Evolutionary conservation across 2,113 vertebrate genomes (phyloP).

Genomic region (Spea multiplicata): DNA sequence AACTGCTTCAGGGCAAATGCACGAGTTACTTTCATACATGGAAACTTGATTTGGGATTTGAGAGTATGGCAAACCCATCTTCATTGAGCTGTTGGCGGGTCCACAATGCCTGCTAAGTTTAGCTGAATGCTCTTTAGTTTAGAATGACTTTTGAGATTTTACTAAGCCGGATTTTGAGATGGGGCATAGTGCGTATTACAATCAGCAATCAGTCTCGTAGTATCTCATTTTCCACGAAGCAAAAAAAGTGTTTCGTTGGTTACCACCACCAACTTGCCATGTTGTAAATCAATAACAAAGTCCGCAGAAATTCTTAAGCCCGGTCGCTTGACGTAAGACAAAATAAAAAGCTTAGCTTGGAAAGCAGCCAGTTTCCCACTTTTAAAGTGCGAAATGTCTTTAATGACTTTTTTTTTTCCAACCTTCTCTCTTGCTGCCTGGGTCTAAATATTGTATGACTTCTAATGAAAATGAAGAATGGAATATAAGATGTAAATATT

Average conservation of each 20-base stretch:
- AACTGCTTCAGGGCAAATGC: no score
- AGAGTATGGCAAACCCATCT: no score
- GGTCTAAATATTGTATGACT: neutral
- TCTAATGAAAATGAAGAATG: neutral
- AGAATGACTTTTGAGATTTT: no score
- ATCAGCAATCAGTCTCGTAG: neutral
- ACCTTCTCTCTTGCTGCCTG: neutral
- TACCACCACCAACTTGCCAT: conserved; percentile 12
- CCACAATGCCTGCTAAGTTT: no score
- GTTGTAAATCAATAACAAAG: conserved; percentile 17
- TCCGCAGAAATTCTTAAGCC: neutral
- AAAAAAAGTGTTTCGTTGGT: conserved; percentile 16
- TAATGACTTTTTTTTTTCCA: conserved; percentile 30
- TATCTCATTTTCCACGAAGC: no score
- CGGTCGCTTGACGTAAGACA: conserved; percentile 8
- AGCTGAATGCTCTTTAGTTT: no score
- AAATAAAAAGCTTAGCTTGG: conserved; percentile 6
- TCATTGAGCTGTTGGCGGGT: no score
- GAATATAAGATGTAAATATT: conserved; percentile 31
- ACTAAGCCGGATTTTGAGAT: no score
- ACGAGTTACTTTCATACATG: no score
- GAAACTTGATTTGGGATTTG: no score
- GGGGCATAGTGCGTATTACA: neutral
- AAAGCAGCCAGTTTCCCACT: conserved; percentile 32
- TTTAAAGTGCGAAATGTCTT: conserved; percentile 33